Percentiles rank a stretch among this genome's conserved stretches.
Conservation (phyloP, 1,140 invertebrate species). For the Mya arenaria region DNA sequence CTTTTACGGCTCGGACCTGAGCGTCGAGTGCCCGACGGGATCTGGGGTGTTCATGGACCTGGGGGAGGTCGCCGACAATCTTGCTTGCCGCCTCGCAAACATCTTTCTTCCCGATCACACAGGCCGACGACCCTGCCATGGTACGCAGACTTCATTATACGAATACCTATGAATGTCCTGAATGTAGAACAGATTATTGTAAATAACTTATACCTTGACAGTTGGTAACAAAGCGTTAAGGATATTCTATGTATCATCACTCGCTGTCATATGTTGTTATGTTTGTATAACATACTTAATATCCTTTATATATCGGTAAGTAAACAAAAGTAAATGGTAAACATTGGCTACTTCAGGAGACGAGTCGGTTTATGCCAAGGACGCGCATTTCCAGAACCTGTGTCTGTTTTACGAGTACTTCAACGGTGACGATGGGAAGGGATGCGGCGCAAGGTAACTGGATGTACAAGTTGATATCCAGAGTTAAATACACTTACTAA, state of each 20-base stretch:
- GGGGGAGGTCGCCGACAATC: slow-evolving; percentile 72
- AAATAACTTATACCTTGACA: too few relatives aligned
- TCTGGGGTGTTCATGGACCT: slow-evolving; percentile 75
- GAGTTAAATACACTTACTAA: neutral
- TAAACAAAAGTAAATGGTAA: too few relatives aligned
- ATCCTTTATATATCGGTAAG: too few relatives aligned
- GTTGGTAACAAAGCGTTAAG: too few relatives aligned
- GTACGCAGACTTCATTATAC: too few relatives aligned
- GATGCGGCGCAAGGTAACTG: slow-evolving; percentile 71
- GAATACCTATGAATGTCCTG: too few relatives aligned
- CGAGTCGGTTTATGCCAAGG: slow-evolving; percentile 71
- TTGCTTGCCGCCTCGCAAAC: slow-evolving; percentile 69
- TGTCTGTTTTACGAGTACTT: slow-evolving; percentile 77
- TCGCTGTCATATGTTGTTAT: too few relatives aligned
- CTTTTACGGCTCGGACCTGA: slow-evolving; percentile 77
- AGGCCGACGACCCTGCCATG: slow-evolving; percentile 78
- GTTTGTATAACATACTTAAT: too few relatives aligned
- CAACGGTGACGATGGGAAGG: slow-evolving; percentile 72
- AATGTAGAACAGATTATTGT: too few relatives aligned
- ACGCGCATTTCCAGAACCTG: slow-evolving; percentile 77
- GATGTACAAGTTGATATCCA: neutral
- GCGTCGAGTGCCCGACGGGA: slow-evolving; percentile 78
- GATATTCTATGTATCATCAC: too few relatives aligned
- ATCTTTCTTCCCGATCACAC: slow-evolving; percentile 77
- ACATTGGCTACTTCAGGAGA: slow-evolving; percentile 69